phyloP scores from a whole-genome alignment of 2,113 vertebrate genomes.

The Craseonycteris thonglongyai region DNA sequence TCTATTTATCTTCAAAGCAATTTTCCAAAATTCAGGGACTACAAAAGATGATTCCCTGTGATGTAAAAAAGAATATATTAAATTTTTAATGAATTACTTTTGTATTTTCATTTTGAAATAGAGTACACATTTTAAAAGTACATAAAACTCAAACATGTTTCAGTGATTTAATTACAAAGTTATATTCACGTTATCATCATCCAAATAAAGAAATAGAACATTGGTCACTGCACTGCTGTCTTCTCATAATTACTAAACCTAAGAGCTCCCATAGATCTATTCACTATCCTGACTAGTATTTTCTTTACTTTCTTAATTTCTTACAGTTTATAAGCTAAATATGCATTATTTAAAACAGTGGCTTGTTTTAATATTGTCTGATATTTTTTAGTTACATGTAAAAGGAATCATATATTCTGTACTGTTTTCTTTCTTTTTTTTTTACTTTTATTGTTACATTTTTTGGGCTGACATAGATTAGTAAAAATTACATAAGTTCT shows the following conservation, averaged over 20 bases:
- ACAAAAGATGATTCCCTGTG: not conserved
- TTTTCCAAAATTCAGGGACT: not conserved
- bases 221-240: not conserved
- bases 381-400: not conserved
- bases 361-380: not conserved
- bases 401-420: not conserved
- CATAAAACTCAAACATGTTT: not conserved
- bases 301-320: not conserved
- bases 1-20: not conserved
- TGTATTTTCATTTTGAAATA: not conserved
- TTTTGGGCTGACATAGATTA: too few species aligned
- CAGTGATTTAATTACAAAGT: not conserved
- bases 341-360: not conserved
- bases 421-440: too few species aligned
- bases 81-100: not conserved
- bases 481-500: too few species aligned
- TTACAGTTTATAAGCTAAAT: not conserved
- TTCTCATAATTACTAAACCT: not conserved
- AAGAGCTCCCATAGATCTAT: not conserved
- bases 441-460: too few species aligned
- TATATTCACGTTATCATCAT: not conserved
- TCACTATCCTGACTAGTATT: not conserved
- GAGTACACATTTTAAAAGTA: not conserved
- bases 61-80: not conserved
- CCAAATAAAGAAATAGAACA: not conserved